Evolutionary conservation across 1,140 invertebrate species (phyloP), one percentile per base, ranked within the genome.

Genomic region (Ceratina australensis): DNA sequence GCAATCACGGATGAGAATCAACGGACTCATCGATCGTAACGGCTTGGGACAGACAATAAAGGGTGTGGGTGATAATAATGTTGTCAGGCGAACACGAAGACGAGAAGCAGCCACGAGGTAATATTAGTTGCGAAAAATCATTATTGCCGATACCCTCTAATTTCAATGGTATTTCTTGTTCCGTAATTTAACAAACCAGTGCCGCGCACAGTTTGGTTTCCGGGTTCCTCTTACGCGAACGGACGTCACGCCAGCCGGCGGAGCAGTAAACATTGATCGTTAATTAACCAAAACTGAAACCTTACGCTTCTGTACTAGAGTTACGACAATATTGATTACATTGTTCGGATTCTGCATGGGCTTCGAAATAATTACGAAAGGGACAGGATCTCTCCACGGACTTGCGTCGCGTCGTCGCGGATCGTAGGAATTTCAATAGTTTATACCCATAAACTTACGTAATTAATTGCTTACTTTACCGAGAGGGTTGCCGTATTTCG

Each of bases 61-160:
- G 24, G n/a, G 18, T 76, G 56, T 52, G 68, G n/a, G 50, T 47
- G 50, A 8, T n/a, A n/a, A n/a, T n/a, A 66, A n/a, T 28, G 54
- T 26, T 22, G 33, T 18, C 33, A 7, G 33, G 33, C 33, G 33
- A 10, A 33, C 33, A 22, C 49, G 22, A 52, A 33, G 18, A 10
- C 16, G 24, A 50, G 49, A 13, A 16, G 0, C 33, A 57, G 60
- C 42, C 60, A 66, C 61, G 61, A 67, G 56, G 66, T 68, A 50
- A 47, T 66, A 60, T 82, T 81, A 81, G 72, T 82, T 82, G 54
- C 71, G 65, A 82, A 81, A 81, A 81, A 54, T 82, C 67, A 81
- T 78, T 81, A 81, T 8, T 22, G 50, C 33, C 24, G 63, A 82
- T 77, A 52, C 56, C 63, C 24, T 72, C 50, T 72, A 81, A 78